Base-by-base conservation (phyloP, 2,888 invertebrate genomes). In the Nycteola revayana region DNA sequence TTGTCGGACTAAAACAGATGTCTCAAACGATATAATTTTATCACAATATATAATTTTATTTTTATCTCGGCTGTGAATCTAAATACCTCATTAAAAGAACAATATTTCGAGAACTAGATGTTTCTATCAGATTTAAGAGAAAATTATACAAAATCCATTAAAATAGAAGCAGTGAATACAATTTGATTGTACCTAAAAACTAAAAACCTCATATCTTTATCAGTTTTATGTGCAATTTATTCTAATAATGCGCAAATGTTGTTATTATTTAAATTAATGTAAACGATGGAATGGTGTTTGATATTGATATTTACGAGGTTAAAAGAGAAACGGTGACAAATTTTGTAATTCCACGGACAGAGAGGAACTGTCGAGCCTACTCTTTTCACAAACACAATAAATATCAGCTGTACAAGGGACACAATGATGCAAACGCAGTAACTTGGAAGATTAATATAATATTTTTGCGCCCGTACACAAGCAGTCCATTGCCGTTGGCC, bases 371-470 rank as follows among this genome's bases (percentile, higher is more conserved):
- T 59, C 59, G 64, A 66, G 65, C 68, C 75, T 69, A 70, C 76
- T 72, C 66, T 55, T 61, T 68, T 53, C 52, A 54, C 55, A 54
- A 60, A 64, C 55, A 65, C 63, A 73, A 76, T 79, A 80, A 79
- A 81, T 79, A 75, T 76, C 53, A 57, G 47, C 52, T 68, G 63
- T 66, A 78, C 72, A 71, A 68, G 71, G 67, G 60, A 72, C 66
- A 75, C 71, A 79, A 77, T 75, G 69, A 72, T 72, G 64, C 69
- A 68, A 64, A 66, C 64, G 66, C 53, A 69, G 74, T 76, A 78
- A 79, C 74, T 79, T 73, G 49, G 60, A 66, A 76, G 77, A 82
- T 83, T 83, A 81, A 80, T 81, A 77, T 75, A 75, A 84, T 79
- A 84, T 78, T 80, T 83, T 83, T 81, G 72, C 74, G 69, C 66